These are phyloP conservation scores for Nyctalus aviator DNA, from an alignment of 2,797 vertebrate genomes.

Conservation along the genomic window DNA sequence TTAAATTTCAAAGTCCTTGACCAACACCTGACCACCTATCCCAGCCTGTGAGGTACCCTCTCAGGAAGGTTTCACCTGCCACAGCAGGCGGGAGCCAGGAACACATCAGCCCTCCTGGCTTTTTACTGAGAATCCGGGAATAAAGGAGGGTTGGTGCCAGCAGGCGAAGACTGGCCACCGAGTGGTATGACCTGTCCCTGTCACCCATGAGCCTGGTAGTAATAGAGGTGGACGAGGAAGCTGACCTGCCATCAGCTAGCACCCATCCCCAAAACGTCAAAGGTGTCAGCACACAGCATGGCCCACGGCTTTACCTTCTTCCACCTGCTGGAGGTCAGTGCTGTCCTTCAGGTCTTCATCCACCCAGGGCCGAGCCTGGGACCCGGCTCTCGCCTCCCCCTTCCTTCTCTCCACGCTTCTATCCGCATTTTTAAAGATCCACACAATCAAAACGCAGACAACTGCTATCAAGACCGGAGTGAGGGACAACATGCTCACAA, in stretches of 20 bases:
- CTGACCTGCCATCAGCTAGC: not conserved
- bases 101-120: not conserved
- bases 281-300: accelerated
- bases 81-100: not conserved
- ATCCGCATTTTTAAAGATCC: slow-evolving; percentile 87
- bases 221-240: accelerated
- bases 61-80: not conserved
- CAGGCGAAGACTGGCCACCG: not conserved
- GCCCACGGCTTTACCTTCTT: slow-evolving; percentile 87
- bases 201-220: not conserved
- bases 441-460: slow-evolving; percentile 90
- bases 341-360: slow-evolving; percentile 93
- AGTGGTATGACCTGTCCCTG: not conserved
- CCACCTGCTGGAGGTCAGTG: slow-evolving; percentile 85
- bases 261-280: accelerated
- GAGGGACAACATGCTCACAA: slow-evolving; percentile 90
- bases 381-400: not conserved
- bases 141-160: not conserved
- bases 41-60: not conserved
- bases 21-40: not conserved
- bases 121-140: not conserved
- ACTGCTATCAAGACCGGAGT: slow-evolving; percentile 91
- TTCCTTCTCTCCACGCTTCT: slow-evolving; percentile 63
- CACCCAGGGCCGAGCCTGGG: slow-evolving; percentile 88
- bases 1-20: not conserved